phyloP scores from a whole-genome alignment of 2,888 invertebrate genomes.

The Hydropsyche betteni region DNA sequence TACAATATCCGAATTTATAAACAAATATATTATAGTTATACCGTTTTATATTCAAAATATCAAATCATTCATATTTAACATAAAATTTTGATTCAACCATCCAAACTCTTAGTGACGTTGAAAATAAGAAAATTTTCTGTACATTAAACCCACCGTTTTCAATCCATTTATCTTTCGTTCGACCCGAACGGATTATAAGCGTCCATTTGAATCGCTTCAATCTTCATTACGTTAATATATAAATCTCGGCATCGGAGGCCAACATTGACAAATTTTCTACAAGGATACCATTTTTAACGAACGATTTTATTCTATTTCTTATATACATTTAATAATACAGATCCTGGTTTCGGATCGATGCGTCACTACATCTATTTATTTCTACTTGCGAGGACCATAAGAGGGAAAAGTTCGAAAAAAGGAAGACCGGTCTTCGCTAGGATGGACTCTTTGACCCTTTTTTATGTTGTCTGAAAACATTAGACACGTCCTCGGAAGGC shows the following conservation, averaged over 20 bases:
- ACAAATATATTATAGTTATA: too few species aligned
- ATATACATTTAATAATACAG: too few species aligned
- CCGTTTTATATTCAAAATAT: too few species aligned
- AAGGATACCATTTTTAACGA: not conserved
- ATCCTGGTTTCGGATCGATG: not conserved
- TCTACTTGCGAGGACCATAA: not conserved
- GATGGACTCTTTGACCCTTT: slow-evolving; percentile 28
- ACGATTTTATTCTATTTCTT: not conserved
- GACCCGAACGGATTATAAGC: slow-evolving; percentile 30
- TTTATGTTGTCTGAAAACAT: slow-evolving; percentile 35
- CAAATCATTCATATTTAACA: too few species aligned
- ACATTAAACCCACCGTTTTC: too few species aligned
- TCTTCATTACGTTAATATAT: slow-evolving; percentile 23
- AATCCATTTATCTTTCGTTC: slow-evolving; percentile 25
- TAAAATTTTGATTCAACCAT: too few species aligned
- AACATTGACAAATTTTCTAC: slow-evolving; percentile 25
- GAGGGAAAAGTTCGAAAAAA: not conserved
- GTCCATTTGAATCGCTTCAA: slow-evolving; percentile 28
- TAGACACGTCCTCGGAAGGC: slow-evolving; percentile 38
- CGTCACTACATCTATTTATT: slow-evolving; percentile 7
- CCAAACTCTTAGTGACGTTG: too few species aligned
- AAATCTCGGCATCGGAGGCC: slow-evolving; percentile 1
- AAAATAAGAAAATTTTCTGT: too few species aligned
- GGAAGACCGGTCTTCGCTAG: not conserved
- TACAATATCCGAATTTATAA: too few species aligned